Base-by-base conservation (phyloP, 2,888 invertebrate species). In the Microctonus aethiopoides region DNA sequence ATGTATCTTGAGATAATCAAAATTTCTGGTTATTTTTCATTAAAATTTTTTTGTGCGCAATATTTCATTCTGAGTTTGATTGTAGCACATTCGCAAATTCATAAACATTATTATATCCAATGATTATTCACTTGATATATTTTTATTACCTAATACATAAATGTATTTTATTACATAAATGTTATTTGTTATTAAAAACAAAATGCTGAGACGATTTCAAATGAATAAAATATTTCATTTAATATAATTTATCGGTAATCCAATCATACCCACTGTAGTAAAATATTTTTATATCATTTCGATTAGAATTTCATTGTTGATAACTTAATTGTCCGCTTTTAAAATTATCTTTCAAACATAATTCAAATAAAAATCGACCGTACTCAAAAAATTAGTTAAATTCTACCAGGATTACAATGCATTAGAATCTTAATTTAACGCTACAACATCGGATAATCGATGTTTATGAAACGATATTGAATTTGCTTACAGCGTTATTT, bases 1-100 rank as follows among this genome's bases (percentile, higher is more conserved):
- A 67, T 57, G 46, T 39, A 39, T 66, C 64, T 64, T 71, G 54
- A 68, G 46, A 64, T 57, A 29, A 26, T n/a, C 59, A 41, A 54
- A n/a, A 34, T 60, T 26, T 29, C 57, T 62, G 32, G 62, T 51
- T 52, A 20, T 10, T 52, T 70, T 16, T 52, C 22, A n/a, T n/a
- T n/a, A n/a, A n/a, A n/a, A n/a, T 41, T 54, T 46, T 34, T 51
- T 39, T 63, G 61, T 41, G 62, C 51, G 46, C 51, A 51, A 51
- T 51, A 63, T 63, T 63, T 51, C 29, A n/a, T 62, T 29, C 26
- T 16, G 62, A 62, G 46, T 62, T 62, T 62, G 46, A 62, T 36
- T 56, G 26, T 29, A 29, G 6, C 39, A 39, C 39, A 39, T 36
- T 39, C 29, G 41, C 46, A 16, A 26, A 26, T 46, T 29, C 62